Evolutionary conservation across 2,797 vertebrate species (phyloP).

Genomic region (Pitangus sulphuratus): DNA sequence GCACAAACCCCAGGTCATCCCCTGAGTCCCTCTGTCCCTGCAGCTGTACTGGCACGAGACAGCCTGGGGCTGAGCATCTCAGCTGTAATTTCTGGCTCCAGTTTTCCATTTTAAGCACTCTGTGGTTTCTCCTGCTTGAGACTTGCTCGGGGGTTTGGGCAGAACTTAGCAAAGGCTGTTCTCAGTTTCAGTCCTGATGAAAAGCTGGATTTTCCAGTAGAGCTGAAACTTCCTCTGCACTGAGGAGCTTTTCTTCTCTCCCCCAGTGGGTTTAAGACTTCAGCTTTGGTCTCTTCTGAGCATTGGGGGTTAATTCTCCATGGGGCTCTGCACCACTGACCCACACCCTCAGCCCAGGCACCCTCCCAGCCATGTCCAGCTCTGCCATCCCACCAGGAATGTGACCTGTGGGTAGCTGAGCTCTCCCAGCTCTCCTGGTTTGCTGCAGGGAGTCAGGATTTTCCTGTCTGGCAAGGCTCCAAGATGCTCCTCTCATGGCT

Average conservation of each 20-base stretch:
- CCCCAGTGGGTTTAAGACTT: background rate
- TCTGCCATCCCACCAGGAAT: background rate
- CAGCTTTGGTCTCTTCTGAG: background rate
- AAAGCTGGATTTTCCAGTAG: background rate
- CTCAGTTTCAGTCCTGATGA: background rate
- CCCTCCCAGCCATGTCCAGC: rapidly evolving
- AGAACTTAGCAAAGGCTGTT: background rate
- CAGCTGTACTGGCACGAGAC: background rate
- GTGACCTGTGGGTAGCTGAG: background rate
- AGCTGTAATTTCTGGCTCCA: background rate
- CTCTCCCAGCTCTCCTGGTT: background rate
- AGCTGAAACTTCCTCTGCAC: background rate
- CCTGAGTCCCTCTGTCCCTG: rapidly evolving
- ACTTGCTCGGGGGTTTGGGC: background rate
- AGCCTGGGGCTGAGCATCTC: background rate
- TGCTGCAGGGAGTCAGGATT: background rate
- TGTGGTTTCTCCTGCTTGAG: background rate
- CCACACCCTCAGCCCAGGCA: background rate
- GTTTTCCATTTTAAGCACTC: background rate
- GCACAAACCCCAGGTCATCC: rapidly evolving
- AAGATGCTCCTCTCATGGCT: background rate
- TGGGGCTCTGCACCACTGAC: background rate
- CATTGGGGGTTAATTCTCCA: background rate
- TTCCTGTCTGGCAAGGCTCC: background rate
- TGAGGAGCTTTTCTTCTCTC: background rate